These are phyloP conservation scores for Drosophila bocqueti DNA, from an alignment of 1,140 invertebrate species.

Conservation along the genomic window DNA sequence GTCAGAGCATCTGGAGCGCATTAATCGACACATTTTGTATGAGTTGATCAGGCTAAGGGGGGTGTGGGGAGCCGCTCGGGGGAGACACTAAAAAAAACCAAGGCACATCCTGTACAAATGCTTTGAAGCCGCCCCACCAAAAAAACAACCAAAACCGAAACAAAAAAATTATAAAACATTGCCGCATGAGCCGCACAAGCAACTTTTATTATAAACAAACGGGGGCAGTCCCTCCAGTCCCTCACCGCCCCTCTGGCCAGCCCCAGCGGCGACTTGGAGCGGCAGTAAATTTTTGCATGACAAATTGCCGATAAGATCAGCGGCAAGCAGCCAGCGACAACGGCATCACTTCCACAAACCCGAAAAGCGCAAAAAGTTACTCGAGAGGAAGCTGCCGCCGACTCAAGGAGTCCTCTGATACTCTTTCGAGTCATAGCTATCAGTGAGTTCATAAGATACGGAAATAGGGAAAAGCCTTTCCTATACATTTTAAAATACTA, in stretches of 20 bases:
- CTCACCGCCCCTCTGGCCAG: not conserved
- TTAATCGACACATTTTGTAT: constrained; percentile 81
- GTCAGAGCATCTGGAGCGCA: constrained; percentile 78
- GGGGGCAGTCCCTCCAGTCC: constrained; percentile 27
- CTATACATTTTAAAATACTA: no score
- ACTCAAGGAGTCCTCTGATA: not conserved
- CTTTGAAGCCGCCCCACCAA: constrained; percentile 63
- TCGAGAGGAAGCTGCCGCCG: not conserved
- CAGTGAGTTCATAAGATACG: not conserved
- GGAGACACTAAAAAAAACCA: constrained; percentile 50
- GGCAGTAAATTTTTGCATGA: constrained; percentile 82
- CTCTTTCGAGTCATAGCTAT: not conserved
- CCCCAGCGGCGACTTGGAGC: constrained; percentile 27
- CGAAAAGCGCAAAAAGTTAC: constrained; percentile 33
- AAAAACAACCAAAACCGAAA: constrained; percentile 38
- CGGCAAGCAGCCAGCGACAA: constrained; percentile 52
- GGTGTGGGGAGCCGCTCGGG: not conserved
- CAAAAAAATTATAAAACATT: constrained; percentile 50
- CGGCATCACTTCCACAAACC: constrained; percentile 58
- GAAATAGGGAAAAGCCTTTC: no score
- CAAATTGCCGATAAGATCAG: constrained; percentile 82
- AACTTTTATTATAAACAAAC: constrained; percentile 76
- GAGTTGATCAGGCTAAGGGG: constrained; percentile 59
- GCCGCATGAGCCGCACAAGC: constrained; percentile 55
- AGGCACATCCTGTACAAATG: constrained; percentile 69